Evolutionary conservation across 2,888 invertebrate species (phyloP).

Genomic region (Clivina fossor): DNA sequence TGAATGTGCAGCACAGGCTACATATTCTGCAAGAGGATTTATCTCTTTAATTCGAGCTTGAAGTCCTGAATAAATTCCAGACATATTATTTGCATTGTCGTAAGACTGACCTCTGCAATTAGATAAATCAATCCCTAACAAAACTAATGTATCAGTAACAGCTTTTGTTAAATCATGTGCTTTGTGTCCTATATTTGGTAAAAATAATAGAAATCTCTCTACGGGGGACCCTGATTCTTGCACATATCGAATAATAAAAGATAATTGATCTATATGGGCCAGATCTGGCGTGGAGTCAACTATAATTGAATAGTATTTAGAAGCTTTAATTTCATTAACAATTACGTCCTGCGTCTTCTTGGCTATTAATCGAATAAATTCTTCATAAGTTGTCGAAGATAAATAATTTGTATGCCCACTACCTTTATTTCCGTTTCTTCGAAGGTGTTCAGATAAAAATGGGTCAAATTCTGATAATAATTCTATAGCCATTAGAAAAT

Average conservation of each 20-base stretch:
- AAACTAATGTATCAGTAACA: conserved; percentile 1
- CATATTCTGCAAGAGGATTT: conserved; percentile 41
- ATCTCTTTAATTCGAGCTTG: conserved; percentile 42
- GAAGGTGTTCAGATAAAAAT: conserved; percentile 43
- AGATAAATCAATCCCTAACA: conserved; percentile 38
- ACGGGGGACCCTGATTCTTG: conserved; percentile 37
- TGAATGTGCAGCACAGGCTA: conserved; percentile 43
- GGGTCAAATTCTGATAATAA: conserved; percentile 44
- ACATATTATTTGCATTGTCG: conserved; percentile 44
- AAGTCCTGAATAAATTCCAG: conserved; percentile 42
- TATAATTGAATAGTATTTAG: conserved; percentile 38
- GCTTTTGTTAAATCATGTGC: conserved; percentile 39
- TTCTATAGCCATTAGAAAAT: conserved; percentile 43
- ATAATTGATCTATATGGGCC: conserved; percentile 40
- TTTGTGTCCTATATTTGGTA: conserved; percentile 42
- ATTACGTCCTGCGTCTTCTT: conserved; percentile 37
- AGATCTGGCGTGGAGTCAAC: conserved; percentile 43
- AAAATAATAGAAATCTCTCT: conserved; percentile 44
- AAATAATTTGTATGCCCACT: conserved; percentile 39
- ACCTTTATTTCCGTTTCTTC: conserved; percentile 40
- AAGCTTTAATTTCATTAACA: conserved; percentile 36
- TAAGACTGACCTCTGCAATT: conserved; percentile 39
- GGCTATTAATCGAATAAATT: conserved; percentile 40
- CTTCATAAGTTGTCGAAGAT: conserved; percentile 40
- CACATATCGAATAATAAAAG: conserved; percentile 41